These are phyloP conservation scores for Caracal caracal DNA, from an alignment of 2,113 vertebrate species.

Conservation along the genomic window DNA sequence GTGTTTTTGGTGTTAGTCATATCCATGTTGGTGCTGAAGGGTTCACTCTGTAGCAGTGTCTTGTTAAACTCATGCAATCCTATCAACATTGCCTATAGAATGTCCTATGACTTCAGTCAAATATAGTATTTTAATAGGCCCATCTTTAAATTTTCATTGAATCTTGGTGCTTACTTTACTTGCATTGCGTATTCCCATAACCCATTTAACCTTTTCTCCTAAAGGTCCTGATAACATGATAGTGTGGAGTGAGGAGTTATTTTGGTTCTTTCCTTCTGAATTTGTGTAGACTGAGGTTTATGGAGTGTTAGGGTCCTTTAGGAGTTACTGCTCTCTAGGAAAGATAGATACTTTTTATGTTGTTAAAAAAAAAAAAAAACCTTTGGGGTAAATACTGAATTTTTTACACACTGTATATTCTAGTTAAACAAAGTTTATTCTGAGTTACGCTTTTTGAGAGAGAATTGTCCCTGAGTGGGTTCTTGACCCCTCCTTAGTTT, in stretches of 20 bases:
- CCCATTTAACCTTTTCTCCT: neutral
- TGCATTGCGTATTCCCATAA: constrained; percentile 24
- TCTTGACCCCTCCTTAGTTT: neutral
- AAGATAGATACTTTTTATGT: constrained; percentile 16
- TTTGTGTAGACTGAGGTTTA: neutral
- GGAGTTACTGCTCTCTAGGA: neutral
- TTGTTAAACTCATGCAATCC: neutral
- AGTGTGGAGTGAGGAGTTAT: constrained; percentile 5
- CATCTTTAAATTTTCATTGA: neutral
- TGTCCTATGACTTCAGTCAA: neutral
- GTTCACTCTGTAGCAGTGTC: neutral
- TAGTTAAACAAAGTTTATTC: neutral
- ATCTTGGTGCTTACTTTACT: neutral
- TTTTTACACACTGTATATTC: neutral
- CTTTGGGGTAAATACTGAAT: neutral
- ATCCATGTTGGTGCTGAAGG: neutral
- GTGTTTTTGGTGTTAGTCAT: neutral
- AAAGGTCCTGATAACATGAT: neutral
- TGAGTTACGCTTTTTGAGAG: neutral
- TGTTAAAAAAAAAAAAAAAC: neutral
- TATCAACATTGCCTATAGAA: neutral
- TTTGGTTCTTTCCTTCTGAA: constrained; percentile 44
- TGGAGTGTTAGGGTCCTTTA: neutral
- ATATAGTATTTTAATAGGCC: neutral
- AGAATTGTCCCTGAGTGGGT: neutral